Evolutionary conservation across 2,888 invertebrate species (phyloP), one percentile per base, ranked within the genome.

Genomic region (Mesorhabditis spiculigera): DNA sequence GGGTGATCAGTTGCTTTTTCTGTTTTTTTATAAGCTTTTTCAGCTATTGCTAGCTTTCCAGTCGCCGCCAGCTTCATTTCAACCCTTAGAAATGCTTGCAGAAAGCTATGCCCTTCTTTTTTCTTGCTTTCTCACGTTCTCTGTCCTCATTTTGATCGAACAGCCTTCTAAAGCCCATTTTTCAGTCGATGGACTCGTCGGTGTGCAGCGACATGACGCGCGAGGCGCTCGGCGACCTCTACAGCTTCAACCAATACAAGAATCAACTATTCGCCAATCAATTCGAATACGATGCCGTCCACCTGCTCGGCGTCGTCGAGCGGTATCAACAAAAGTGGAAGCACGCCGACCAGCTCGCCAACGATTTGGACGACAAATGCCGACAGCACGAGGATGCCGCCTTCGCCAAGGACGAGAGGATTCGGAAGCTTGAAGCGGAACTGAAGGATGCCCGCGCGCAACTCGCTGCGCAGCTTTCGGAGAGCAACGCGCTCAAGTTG

Each of bases 391-490:
- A 50, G 58, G 58, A 50, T 13, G n/a, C 58, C 28, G 28, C 8
- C 58, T 50, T 50, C 58, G 8, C 10, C n/a, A 50, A 50, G 58
- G 58, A 50, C 58, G n/a, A 50, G 10, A 10, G 58, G 58, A 50
- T 50, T n/a, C 58, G 58, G 10, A 50, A 50, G 10, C n/a, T 72
- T 16, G 72, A 73, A 16, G 70, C 75, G 2, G 78, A 80, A 63
- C 69, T 80, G 43, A 75, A 70, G 58, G 80, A 81, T 45, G 78
- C 78, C 8, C 69, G 78, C 16, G 73, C 71, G 44, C 75, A 78
- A 68, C 68, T 78, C 28, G 71, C 77, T 3, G 67, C 66, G 0
- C 69, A 78, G 58, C 69, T 79, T 67, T 75, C 75, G 6, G 72
- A 78, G 62, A 78, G 75, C 65, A 75, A 75, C 16, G 71, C 73